A percentile compares a stretch with the other conserved stretches of the same genome.
Conservation (phyloP, 2,888 invertebrate genomes). For the Erynnis tages region DNA sequence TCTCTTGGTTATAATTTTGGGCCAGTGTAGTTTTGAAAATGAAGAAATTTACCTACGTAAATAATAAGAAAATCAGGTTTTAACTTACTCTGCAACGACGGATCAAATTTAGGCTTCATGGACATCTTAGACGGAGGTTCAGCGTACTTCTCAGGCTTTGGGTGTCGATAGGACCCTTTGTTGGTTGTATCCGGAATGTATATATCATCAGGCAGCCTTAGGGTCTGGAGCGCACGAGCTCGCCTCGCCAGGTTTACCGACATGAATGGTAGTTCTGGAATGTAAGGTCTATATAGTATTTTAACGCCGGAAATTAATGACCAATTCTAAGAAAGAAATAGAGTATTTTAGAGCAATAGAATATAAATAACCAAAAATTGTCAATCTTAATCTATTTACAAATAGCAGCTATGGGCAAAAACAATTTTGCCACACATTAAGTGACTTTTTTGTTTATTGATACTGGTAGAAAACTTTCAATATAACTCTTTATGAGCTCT, state of each 20-base stretch:
- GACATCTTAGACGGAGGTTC: conserved; percentile 54
- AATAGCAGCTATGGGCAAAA: too few relatives aligned
- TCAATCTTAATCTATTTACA: too few relatives aligned
- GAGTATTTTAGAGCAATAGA: too few relatives aligned
- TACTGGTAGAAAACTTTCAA: too few relatives aligned
- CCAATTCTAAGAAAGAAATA: too few relatives aligned
- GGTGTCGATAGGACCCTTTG: conserved; percentile 54
- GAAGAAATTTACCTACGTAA: too few relatives aligned
- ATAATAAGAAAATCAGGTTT: background rate
- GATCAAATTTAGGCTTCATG: conserved; percentile 61
- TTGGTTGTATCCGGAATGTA: conserved; percentile 67
- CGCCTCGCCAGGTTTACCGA: conserved; percentile 66
- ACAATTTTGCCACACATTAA: too few relatives aligned
- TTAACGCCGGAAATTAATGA: background rate
- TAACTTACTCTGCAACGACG: conserved; percentile 54
- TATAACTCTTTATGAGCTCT: too few relatives aligned
- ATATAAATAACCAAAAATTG: too few relatives aligned
- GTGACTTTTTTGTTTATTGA: too few relatives aligned
- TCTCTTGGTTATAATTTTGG: too few relatives aligned
- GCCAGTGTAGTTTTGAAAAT: too few relatives aligned
- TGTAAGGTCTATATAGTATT: background rate
- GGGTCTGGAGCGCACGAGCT: conserved; percentile 67
- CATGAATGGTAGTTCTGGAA: conserved; percentile 70
- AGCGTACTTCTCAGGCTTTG: conserved; percentile 58
- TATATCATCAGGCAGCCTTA: conserved; percentile 66